phyloP scores from a whole-genome alignment of 2,888 invertebrate genomes.

The Gymnocheta viridis region DNA sequence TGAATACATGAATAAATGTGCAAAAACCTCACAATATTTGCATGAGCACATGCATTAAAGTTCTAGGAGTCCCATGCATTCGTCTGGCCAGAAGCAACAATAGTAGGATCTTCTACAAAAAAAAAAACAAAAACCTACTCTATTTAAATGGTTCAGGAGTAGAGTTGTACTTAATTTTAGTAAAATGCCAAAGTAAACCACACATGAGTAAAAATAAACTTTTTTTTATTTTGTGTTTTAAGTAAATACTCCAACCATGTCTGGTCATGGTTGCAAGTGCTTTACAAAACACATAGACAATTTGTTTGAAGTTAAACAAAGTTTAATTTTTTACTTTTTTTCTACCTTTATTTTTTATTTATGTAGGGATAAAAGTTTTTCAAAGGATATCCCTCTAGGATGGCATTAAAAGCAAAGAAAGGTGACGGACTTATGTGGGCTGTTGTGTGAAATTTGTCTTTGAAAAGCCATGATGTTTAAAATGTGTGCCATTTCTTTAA shows the following conservation, averaged over 20 bases:
- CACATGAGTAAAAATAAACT: constrained; percentile 47
- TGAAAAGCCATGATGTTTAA: not conserved
- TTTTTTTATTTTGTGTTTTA: constrained; percentile 26
- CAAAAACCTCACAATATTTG: constrained; percentile 39
- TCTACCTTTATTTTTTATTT: not conserved
- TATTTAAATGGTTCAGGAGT: constrained; percentile 55
- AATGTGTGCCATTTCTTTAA: too few relatives aligned
- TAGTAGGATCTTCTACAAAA: constrained; percentile 13
- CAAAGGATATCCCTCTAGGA: not conserved
- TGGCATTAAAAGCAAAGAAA: not conserved
- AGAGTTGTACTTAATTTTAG: constrained; percentile 61
- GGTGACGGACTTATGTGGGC: not conserved
- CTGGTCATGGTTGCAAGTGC: constrained; percentile 57
- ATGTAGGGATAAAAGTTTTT: not conserved
- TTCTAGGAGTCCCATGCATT: constrained; percentile 11
- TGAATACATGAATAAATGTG: constrained; percentile 42
- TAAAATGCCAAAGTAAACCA: constrained; percentile 64
- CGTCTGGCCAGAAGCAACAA: constrained; percentile 13
- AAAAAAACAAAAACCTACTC: constrained; percentile 29
- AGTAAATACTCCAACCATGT: constrained; percentile 61
- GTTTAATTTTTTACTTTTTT: constrained; percentile 25
- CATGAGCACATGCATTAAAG: not conserved
- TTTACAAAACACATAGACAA: constrained; percentile 38
- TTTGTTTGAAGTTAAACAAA: constrained; percentile 60
- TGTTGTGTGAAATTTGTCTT: not conserved